Evolutionary conservation across 2,113 vertebrate species (phyloP).

Genomic region (Dasypus novemcinctus): DNA sequence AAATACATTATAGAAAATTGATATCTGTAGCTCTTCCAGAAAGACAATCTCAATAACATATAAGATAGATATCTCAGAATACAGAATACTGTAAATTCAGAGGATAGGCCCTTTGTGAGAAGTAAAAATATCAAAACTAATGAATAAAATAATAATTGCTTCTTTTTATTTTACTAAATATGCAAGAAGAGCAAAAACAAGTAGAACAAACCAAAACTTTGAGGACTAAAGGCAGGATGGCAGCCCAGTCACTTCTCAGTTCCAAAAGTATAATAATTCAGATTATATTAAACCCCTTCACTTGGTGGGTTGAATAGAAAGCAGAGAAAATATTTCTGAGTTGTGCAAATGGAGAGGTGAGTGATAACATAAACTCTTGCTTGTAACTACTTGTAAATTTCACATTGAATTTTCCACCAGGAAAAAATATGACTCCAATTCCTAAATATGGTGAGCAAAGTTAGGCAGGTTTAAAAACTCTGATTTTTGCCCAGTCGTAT

Average conservation of each 20-base stretch:
- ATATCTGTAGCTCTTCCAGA: conserved; percentile 1
- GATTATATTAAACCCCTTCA: not conserved
- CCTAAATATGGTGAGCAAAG: not conserved
- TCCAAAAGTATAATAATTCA: not conserved
- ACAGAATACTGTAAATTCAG: not conserved
- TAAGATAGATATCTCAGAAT: not conserved
- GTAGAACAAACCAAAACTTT: conserved; percentile 1
- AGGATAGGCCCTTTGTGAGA: not conserved
- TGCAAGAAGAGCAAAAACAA: not conserved
- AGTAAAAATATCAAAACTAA: not conserved
- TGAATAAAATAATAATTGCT: not conserved
- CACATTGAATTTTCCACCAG: not conserved
- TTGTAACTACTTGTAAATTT: not conserved
- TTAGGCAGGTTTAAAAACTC: not conserved
- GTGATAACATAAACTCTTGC: not conserved
- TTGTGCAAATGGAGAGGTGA: not conserved
- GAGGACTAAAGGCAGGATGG: not conserved
- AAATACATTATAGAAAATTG: not conserved
- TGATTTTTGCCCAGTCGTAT: not conserved
- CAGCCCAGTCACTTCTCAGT: not conserved
- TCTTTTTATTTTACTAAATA: not conserved
- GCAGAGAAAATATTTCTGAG: not conserved
- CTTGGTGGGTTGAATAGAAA: not conserved
- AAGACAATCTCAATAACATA: not conserved
- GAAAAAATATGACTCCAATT: not conserved